Evolutionary conservation across 2,797 vertebrate genomes (phyloP).

Genomic region (Strix occidentalis): DNA sequence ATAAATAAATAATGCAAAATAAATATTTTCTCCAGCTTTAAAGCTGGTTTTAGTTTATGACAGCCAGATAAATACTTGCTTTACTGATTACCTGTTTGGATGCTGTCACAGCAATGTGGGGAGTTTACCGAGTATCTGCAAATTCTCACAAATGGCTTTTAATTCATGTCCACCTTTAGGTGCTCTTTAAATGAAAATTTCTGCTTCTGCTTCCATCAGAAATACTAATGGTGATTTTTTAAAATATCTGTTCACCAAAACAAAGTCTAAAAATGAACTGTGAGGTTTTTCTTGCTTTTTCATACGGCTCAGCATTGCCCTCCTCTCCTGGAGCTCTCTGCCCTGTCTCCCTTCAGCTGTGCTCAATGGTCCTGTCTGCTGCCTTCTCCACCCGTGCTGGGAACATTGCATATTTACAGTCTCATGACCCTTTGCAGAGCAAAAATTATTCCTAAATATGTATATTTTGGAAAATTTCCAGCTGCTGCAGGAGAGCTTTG

Average conservation of each 20-base stretch:
- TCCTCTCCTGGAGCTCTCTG: neutral
- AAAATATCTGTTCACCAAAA: neutral
- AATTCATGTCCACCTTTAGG: neutral
- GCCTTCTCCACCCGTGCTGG: neutral
- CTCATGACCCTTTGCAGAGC: neutral
- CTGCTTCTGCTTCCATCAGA: neutral
- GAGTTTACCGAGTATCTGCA: neutral
- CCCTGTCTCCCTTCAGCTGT: neutral
- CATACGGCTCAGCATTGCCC: neutral
- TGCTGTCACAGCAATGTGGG: fast-evolving
- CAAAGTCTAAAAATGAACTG: neutral
- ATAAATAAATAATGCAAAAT: neutral
- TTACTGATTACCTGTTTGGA: neutral
- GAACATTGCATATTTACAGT: neutral
- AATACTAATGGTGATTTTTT: neutral
- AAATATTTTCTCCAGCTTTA: neutral
- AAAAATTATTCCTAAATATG: neutral
- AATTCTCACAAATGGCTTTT: neutral
- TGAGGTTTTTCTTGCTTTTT: neutral
- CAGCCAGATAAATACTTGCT: neutral
- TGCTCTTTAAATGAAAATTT: neutral
- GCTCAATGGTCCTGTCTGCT: neutral
- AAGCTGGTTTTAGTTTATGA: neutral
- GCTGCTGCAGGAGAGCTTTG: neutral
- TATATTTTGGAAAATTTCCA: neutral